phyloP scores from a whole-genome alignment of 2,797 vertebrate species.

The Phalanger gymnotis region DNA sequence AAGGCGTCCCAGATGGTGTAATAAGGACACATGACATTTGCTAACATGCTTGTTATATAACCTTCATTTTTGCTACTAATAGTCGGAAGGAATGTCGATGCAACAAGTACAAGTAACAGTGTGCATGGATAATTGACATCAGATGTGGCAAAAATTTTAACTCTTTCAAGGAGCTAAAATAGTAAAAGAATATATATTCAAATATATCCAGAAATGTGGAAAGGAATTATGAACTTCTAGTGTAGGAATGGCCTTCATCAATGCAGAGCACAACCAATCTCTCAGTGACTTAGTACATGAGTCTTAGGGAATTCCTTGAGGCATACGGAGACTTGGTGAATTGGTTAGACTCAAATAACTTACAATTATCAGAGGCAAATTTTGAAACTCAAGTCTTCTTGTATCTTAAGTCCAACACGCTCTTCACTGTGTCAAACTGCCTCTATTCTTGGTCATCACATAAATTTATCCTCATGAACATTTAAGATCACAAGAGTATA shows the following conservation, averaged over 20 bases:
- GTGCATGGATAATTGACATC: conserved; percentile 26
- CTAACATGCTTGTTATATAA: not conserved
- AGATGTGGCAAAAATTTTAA: not conserved
- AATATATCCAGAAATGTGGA: not conserved
- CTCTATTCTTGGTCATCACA: not conserved
- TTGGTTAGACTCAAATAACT: not conserved
- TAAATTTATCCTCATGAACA: not conserved
- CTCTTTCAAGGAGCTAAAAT: conserved; percentile 20
- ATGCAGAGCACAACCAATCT: not conserved
- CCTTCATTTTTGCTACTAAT: not conserved
- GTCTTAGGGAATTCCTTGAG: not conserved
- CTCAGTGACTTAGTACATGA: not conserved
- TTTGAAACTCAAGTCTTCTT: not conserved
- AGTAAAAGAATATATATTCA: not conserved
- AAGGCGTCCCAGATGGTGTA: not conserved
- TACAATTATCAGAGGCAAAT: not conserved
- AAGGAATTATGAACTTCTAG: not conserved
- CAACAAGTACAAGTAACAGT: not conserved
- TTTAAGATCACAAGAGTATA: not conserved
- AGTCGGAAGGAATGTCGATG: not conserved
- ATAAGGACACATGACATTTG: not conserved
- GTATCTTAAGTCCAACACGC: not conserved
- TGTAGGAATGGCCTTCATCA: not conserved
- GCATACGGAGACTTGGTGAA: not conserved
- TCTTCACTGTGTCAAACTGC: not conserved